Evolutionary conservation across 2,888 invertebrate species (phyloP).

Genomic region (Ophion slaviceki): DNA sequence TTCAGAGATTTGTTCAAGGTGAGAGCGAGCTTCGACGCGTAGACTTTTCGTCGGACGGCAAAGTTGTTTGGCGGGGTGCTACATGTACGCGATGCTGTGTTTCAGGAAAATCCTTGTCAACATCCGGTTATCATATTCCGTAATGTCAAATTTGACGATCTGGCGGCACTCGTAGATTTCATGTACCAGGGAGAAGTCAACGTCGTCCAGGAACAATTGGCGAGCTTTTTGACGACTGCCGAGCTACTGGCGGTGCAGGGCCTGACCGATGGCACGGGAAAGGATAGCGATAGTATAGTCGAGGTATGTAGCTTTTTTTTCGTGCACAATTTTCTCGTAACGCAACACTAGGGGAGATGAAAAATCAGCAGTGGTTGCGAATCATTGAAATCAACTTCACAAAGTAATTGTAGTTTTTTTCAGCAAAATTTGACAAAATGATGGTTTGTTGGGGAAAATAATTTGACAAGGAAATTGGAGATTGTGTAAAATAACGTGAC

Average conservation of each 20-base stretch:
- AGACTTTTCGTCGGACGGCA: background rate
- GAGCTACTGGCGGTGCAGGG: conserved; percentile 91
- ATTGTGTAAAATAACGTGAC: background rate
- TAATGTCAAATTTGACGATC: conserved; percentile 91
- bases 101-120: conserved; percentile 91
- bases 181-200: conserved; percentile 94
- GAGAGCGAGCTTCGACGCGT: conserved; percentile 39
- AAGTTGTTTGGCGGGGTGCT: background rate
- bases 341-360: background rate
- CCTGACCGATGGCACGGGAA: conserved; percentile 86
- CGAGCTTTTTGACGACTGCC: conserved; percentile 91
- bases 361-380: background rate
- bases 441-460: too few relatives aligned
- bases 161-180: conserved; percentile 91
- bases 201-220: conserved; percentile 91
- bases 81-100: conserved; percentile 68
- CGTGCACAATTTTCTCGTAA: background rate
- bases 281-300: conserved; percentile 79
- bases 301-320: conserved; percentile 73
- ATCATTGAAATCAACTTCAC: background rate
- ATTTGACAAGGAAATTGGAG: too few relatives aligned
- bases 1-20: conserved; percentile 86
- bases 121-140: conserved; percentile 93
- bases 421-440: too few relatives aligned
- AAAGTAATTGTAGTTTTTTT: conserved; percentile 7